Percentiles rank a stretch among this genome's conserved stretches.
Conservation (phyloP, 2,797 vertebrate genomes). For the Peromyscus attwateri region DNA sequence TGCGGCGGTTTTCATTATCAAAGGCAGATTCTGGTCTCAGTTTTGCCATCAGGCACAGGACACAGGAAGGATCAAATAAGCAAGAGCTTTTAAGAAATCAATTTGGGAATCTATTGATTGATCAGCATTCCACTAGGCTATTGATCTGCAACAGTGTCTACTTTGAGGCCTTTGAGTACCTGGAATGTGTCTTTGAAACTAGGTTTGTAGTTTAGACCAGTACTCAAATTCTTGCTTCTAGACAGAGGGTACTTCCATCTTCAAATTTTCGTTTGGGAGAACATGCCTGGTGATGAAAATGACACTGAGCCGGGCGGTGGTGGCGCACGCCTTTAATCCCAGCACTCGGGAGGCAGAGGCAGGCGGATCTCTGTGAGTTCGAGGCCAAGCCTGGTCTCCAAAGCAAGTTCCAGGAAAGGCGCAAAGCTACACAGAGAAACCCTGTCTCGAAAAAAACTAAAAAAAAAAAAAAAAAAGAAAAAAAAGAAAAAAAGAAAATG, state of each 20-base stretch:
- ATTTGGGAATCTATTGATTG: not conserved
- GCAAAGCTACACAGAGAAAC: too few species aligned
- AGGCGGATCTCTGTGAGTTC: too few species aligned
- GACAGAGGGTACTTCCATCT: not conserved
- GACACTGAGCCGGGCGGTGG: too few species aligned
- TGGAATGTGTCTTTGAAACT: not conserved
- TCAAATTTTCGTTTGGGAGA: not conserved
- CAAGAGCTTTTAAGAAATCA: conserved; percentile 34
- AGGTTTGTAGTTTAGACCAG: conserved; percentile 12
- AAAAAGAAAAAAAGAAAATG: too few species aligned
- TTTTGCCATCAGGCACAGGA: not conserved
- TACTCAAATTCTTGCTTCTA: conserved; percentile 20
- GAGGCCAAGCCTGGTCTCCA: too few species aligned
- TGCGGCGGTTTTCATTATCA: not conserved
- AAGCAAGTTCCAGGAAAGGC: too few species aligned
- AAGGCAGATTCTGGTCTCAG: conserved; percentile 23
- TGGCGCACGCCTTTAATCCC: too few species aligned
- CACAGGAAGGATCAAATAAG: not conserved
- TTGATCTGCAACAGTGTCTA: conserved; percentile 9
- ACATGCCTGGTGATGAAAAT: not conserved
- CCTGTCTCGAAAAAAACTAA: too few species aligned
- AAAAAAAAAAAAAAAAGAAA: too few species aligned
- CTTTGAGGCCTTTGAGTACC: not conserved
- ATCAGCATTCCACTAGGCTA: conserved; percentile 11
- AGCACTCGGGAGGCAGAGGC: too few species aligned